Conservation (phyloP, 2,113 vertebrate genomes). For the Condylura cristata region DNA sequence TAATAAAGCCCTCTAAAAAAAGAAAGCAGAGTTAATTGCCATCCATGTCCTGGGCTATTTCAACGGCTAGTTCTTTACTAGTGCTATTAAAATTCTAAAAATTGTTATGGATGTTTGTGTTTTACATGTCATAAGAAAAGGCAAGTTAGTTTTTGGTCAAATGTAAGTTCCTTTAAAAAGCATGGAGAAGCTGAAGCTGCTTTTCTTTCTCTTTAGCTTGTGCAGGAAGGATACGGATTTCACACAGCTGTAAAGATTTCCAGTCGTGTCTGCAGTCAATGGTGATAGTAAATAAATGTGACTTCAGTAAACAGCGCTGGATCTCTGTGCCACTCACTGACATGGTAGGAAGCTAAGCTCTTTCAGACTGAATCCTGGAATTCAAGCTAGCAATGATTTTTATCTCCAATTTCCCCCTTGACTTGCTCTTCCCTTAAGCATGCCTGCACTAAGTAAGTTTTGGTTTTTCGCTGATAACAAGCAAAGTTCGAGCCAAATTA, state of each 20-base stretch:
- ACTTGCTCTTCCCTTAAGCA: conserved; percentile 21
- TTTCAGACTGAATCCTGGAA: not conserved
- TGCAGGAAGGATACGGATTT: not conserved
- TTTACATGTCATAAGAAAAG: not conserved
- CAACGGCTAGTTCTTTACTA: conserved; percentile 8
- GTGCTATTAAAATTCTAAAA: conserved; percentile 56
- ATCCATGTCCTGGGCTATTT: conserved; percentile 16
- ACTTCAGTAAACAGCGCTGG: not conserved
- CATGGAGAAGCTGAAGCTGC: not conserved
- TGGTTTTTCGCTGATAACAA: conserved; percentile 46
- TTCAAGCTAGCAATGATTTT: conserved; percentile 40
- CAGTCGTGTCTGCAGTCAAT: not conserved
- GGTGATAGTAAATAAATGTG: not conserved
- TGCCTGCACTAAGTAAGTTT: conserved; percentile 29
- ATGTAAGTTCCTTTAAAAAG: conserved; percentile 23
- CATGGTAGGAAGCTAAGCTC: not conserved
- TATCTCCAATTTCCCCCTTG: conserved; percentile 25
- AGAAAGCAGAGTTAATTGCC: conserved; percentile 48
- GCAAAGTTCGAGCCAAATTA: not conserved
- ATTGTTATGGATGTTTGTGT: not conserved
- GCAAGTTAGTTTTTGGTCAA: not conserved
- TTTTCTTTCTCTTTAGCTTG: not conserved
- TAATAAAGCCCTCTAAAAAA: conserved; percentile 64
- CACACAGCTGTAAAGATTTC: not conserved
- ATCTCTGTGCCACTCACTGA: too few relatives aligned